Evolutionary conservation across 2,113 vertebrate species (phyloP).

Genomic region (Willisornis vidua): DNA sequence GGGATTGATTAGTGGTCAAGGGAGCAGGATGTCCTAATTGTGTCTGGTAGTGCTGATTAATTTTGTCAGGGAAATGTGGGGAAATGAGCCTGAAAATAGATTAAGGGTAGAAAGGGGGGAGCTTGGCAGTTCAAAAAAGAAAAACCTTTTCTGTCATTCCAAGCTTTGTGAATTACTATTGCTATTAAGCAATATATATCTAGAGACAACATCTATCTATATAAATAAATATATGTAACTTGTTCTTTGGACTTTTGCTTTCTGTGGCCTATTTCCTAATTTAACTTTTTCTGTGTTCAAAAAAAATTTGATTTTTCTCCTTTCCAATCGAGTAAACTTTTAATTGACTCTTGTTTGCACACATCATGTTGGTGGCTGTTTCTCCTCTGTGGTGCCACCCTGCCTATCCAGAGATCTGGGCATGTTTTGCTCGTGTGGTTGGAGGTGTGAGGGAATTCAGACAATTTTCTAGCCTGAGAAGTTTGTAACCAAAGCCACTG

Average conservation of each 20-base stretch:
- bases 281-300: background rate
- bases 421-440: background rate
- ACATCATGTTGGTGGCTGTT: background rate
- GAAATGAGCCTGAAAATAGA: conserved; percentile 49
- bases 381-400: background rate
- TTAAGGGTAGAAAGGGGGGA: background rate
- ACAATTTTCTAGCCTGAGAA: background rate
- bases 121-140: background rate
- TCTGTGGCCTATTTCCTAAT: background rate
- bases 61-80: conserved; percentile 19
- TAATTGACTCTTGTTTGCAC: conserved; percentile 18
- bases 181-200: background rate
- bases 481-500: background rate
- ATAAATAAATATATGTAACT: background rate
- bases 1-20: conserved; percentile 52
- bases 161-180: background rate
- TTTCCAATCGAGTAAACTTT: background rate
- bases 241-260: background rate
- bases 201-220: background rate
- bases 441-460: background rate
- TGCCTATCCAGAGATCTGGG: background rate
- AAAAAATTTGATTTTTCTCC: background rate
- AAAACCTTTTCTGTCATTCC: background rate
- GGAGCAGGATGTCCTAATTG: conserved; percentile 48
- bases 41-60: conserved; percentile 35